A percentile compares a stretch with the other conserved stretches of the same genome.
Conservation (phyloP, 2,797 vertebrate genomes). For the Micrastur ruficollis region DNA sequence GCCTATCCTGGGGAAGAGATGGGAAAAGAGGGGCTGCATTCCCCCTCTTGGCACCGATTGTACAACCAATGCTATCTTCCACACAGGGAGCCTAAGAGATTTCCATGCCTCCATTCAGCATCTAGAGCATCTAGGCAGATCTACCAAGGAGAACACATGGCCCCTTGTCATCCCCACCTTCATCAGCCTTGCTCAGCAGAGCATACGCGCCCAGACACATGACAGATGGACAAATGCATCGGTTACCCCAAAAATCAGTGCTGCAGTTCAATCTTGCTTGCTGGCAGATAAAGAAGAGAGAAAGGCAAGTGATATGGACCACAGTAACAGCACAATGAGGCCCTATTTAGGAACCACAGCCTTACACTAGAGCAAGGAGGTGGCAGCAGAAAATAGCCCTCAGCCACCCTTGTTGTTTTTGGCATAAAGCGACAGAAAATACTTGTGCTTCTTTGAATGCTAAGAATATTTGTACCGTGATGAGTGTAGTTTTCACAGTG, state of each 20-base stretch:
- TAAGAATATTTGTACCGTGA: background rate
- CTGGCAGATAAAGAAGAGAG: background rate
- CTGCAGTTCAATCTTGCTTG: background rate
- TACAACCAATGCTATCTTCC: fast-evolving
- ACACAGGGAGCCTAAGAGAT: background rate
- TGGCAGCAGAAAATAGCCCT: background rate
- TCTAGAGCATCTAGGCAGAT: background rate
- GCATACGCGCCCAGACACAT: fast-evolving
- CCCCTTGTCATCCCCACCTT: background rate
- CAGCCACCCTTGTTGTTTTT: background rate
- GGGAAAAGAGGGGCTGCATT: background rate
- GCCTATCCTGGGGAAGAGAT: no score
- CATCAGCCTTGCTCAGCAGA: background rate
- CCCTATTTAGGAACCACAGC: background rate
- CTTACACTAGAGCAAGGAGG: background rate
- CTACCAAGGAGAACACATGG: background rate
- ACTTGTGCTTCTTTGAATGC: background rate
- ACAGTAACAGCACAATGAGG: background rate
- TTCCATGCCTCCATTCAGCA: background rate
- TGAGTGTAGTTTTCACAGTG: background rate
- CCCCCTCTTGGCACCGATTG: background rate
- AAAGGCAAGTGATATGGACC: background rate
- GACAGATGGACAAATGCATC: background rate
- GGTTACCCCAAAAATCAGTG: background rate
- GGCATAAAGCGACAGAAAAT: slow-evolving; percentile 18